Base-by-base conservation (phyloP, 2,113 vertebrate genomes). In the Urocitellus parryii region DNA sequence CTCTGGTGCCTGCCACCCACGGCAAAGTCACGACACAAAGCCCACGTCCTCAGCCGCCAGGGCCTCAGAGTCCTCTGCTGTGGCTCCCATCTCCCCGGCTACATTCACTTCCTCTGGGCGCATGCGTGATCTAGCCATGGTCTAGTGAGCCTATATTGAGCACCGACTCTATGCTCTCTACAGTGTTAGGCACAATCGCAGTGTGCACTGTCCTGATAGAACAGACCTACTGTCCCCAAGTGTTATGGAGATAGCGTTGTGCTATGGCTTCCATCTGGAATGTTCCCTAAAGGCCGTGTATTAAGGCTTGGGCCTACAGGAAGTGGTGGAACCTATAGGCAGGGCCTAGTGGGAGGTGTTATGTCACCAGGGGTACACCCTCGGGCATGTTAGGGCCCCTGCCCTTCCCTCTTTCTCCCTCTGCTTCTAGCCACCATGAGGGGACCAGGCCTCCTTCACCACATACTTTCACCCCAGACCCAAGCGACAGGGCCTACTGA, bases 31-130 rank as follows among this genome's bases (percentile, higher is more conserved):
- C 8, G 45, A 45, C 8, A 45, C 8, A 45, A 45, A 45, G 45
- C 45, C 8, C 45, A 45, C 45, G 45, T 45, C 45, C 45, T 45
- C 45, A 1, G 45, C 45, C 8, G 8, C 45, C 45, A 45, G 45
- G 45, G 45, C 14, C 58, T 67, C 34, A 0, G 6, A 3, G 37
- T 24, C 0, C 45, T 81, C 16, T 0, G 34, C 53, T 34, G 3
- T 2, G 0, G 25, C 27, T 53, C 65, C 86, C 42, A 2, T 32
- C 70, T 53, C 83, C 45, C 67, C 2, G 27, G 37, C 4, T 67
- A 18, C 7, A 0, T 7, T 56, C 5, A n/a, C 80, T 51, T 10
- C 5, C 5, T 65, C 48, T 3, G 8, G 0, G 13, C n/a, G 11
- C 39, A 4, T 1, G 20, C 56, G 16, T 24, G 18, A 24, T 22